Evolutionary conservation across 1,140 invertebrate genomes (phyloP).

Genomic region (Drosophila orena): DNA sequence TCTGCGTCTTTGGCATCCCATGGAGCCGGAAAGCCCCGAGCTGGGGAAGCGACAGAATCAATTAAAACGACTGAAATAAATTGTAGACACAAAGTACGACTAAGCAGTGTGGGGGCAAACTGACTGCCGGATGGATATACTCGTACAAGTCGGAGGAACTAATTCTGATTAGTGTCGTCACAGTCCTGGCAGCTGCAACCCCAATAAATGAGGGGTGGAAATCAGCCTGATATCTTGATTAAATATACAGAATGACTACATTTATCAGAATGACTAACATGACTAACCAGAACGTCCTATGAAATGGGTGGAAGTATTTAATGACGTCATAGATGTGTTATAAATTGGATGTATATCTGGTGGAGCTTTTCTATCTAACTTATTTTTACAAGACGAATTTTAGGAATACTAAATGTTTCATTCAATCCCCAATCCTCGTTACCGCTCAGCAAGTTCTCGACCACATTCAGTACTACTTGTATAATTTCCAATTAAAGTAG

Average conservation of each 20-base stretch:
- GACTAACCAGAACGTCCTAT: too few relatives aligned
- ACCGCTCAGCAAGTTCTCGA: background rate
- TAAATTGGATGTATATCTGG: too few relatives aligned
- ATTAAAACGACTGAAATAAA: slow-evolving; percentile 81
- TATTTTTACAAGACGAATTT: too few relatives aligned
- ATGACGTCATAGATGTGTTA: too few relatives aligned
- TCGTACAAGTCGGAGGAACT: slow-evolving; percentile 28
- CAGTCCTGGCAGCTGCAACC: slow-evolving; percentile 1
- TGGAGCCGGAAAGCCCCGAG: background rate
- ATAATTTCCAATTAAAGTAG: background rate
- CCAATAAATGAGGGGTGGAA: background rate
- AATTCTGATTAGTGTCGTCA: slow-evolving; percentile 64
- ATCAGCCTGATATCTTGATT: background rate
- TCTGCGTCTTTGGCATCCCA: slow-evolving; percentile 4
- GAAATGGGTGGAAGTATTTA: too few relatives aligned
- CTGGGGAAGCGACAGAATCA: slow-evolving; percentile 59
- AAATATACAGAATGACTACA: background rate
- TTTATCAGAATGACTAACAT: background rate
- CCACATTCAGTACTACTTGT: background rate
- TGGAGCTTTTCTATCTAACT: too few relatives aligned
- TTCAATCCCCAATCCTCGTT: background rate
- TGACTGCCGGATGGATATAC: slow-evolving; percentile 7
- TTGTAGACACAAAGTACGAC: slow-evolving; percentile 63
- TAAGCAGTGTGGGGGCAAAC: slow-evolving; percentile 16
- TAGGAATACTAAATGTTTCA: background rate